A percentile compares a stretch with the other conserved stretches of the same genome.
Evolutionary conservation across 1,140 invertebrate species (phyloP).

Genomic region (Heliconius eleuchia): DNA sequence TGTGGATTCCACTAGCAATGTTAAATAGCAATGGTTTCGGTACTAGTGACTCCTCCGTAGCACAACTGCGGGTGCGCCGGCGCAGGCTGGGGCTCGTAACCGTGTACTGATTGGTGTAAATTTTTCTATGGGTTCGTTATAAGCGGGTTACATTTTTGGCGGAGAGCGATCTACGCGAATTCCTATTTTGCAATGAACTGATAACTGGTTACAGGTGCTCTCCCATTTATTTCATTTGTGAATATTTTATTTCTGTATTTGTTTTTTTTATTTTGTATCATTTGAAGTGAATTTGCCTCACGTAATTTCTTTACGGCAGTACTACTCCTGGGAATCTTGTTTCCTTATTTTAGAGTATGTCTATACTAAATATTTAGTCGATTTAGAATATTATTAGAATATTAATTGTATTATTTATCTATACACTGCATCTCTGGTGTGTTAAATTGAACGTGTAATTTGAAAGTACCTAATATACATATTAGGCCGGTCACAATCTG

Average conservation of each 20-base stretch:
- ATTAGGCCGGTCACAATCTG: constrained; percentile 62
- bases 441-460: constrained; percentile 5
- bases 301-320: constrained; percentile 50
- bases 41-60: neutral
- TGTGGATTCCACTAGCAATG: neutral
- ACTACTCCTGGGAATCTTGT: constrained; percentile 64
- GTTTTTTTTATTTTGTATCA: constrained; percentile 36
- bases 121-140: constrained; percentile 77
- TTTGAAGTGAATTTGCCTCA: constrained; percentile 33
- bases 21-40: neutral
- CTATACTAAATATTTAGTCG: constrained; percentile 77
- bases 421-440: constrained; percentile 49
- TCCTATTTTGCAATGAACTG: constrained; percentile 49
- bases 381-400: constrained; percentile 76
- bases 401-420: constrained; percentile 80
- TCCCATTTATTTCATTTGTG: constrained; percentile 52
- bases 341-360: constrained; percentile 69
- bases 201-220: constrained; percentile 63
- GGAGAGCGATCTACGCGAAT: constrained; percentile 40
- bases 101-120: constrained; percentile 77
- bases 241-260: constrained; percentile 41
- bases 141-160: constrained; percentile 51
- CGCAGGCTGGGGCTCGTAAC: constrained; percentile 70
- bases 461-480: constrained; percentile 48
- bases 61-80: neutral